Percentiles rank a stretch among this genome's conserved stretches.
phyloP scores from a whole-genome alignment of 1,140 invertebrate genomes.

The Phthorimaea operculella region DNA sequence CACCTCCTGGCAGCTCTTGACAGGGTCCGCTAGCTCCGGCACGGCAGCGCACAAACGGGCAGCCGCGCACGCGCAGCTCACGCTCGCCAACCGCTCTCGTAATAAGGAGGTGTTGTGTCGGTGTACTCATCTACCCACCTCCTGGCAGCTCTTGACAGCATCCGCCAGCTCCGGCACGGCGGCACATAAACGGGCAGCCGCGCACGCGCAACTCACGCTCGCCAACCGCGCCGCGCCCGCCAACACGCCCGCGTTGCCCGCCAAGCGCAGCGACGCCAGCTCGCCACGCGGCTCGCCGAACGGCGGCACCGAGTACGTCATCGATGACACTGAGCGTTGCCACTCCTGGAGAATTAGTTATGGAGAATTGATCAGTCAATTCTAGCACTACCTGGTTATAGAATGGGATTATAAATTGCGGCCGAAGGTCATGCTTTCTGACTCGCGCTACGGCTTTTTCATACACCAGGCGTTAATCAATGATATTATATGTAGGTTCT shows the following conservation, averaged over 20 bases:
- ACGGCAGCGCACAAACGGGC: conserved; percentile 40
- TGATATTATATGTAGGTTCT: too few species aligned
- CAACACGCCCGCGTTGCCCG: conserved; percentile 48
- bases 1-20: conserved; percentile 51
- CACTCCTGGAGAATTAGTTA: conserved; percentile 30
- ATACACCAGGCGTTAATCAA: too few species aligned
- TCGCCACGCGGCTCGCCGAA: conserved; percentile 9
- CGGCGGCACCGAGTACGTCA: conserved; percentile 22
- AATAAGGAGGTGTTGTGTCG: too few species aligned
- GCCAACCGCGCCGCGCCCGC: conserved; percentile 50
- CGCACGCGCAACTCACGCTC: conserved; percentile 53
- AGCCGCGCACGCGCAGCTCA: conserved; percentile 54
- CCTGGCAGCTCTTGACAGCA: conserved; percentile 43
- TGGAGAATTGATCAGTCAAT: not conserved
- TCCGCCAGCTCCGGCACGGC: conserved; percentile 36
- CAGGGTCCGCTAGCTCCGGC: conserved; percentile 35
- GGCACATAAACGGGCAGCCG: conserved; percentile 45
- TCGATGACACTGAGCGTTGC: conserved; percentile 41
- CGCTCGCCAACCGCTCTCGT: too few species aligned
- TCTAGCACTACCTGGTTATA: too few species aligned
- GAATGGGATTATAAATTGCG: too few species aligned
- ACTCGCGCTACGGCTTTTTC: too few species aligned
- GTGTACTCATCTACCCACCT: too few species aligned
- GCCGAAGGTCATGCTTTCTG: too few species aligned
- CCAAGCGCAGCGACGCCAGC: conserved; percentile 16